Evolutionary conservation across 1,140 invertebrate species (phyloP), one percentile per base, ranked within the genome.

Genomic region (Pemphigus obesinymphae): DNA sequence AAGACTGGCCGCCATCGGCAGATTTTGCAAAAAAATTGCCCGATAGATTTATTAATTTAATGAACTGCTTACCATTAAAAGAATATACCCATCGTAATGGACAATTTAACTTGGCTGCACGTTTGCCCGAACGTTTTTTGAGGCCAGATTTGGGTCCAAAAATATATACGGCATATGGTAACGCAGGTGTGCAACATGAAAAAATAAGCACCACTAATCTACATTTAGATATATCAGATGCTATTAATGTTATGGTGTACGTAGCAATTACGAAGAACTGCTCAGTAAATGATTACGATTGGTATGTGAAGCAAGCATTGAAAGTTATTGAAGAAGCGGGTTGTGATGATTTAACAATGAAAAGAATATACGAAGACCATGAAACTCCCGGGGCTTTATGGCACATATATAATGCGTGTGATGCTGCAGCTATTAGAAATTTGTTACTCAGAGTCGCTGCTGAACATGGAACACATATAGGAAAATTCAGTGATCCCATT

Each of bases 371-470:
- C 29, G 94, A 95, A 73, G 91, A 93, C 7, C 90, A 92, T 31
- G 93, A 94, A 84, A 88, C 95, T 58, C 95, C 96, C 0, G 97
- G 97, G 23, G 97, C 97, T 3, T 87, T 99, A 13, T 99, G 97
- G 97, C 97, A 99, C 86, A 98, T 99, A 84, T 99, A 97, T 87
- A 92, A 95, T 84, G 95, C 97, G 0, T 89, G 92, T 31, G 97
- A 99, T 88, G 96, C 97, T 2, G 96, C 98, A 86, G 97, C 97
- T 87, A 98, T 99, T 84, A 90, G 97, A 48, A 95, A 98, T 88
- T 90, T 98, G 40, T 89, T 99, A 1, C 97, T 97, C 85, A 94
- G 96, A 84, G 93, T 97, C 29, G 93, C 94, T 23, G 89, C 96
- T 70, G 97, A 98, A 88, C 91, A 92, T 58, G 96, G 96, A 3